phyloP scores from a whole-genome alignment of 2,797 vertebrate genomes.

The Channa striata region DNA sequence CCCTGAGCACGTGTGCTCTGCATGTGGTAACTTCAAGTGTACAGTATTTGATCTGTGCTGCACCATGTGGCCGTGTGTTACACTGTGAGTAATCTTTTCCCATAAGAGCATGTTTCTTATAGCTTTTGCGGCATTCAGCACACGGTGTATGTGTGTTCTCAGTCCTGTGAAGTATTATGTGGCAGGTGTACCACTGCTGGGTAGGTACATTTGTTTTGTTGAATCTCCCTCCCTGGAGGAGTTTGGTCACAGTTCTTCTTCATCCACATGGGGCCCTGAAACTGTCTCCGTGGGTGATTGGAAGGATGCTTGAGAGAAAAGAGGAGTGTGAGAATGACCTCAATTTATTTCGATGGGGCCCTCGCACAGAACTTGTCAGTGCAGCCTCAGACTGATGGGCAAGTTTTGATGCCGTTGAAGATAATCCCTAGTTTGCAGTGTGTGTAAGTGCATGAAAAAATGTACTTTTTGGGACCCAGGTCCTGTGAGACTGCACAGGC shows the following conservation, averaged over 20 bases:
- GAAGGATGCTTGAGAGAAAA: slow-evolving; percentile 43
- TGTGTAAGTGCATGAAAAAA: slow-evolving; percentile 24
- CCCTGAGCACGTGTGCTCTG: slow-evolving; percentile 30
- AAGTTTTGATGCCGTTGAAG: slow-evolving; percentile 63
- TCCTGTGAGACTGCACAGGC: slow-evolving; percentile 43
- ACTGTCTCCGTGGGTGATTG: slow-evolving; percentile 62
- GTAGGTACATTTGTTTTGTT: slow-evolving; percentile 52
- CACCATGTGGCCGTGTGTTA: slow-evolving; percentile 48
- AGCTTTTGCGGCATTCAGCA: slow-evolving; percentile 41
- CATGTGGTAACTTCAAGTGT: slow-evolving; percentile 55
- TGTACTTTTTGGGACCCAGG: slow-evolving; percentile 33
- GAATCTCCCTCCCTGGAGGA: slow-evolving; percentile 64
- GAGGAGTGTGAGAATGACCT: slow-evolving; percentile 66
- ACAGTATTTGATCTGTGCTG: slow-evolving; percentile 54
- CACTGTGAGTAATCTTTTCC: slow-evolving; percentile 61
- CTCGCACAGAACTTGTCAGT: slow-evolving; percentile 62
- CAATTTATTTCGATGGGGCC: slow-evolving; percentile 73
- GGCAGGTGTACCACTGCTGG: slow-evolving; percentile 70
- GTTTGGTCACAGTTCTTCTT: slow-evolving; percentile 58
- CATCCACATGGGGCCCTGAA: slow-evolving; percentile 64
- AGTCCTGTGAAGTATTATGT: slow-evolving; percentile 67
- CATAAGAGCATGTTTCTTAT: slow-evolving; percentile 58
- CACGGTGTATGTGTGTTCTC: slow-evolving; percentile 64
- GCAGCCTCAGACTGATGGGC: slow-evolving; percentile 68
- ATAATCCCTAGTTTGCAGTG: slow-evolving; percentile 60